Evolutionary conservation across 2,888 invertebrate genomes (phyloP), one percentile per base, ranked within the genome.

Genomic region (Andrena haemorrhoa): DNA sequence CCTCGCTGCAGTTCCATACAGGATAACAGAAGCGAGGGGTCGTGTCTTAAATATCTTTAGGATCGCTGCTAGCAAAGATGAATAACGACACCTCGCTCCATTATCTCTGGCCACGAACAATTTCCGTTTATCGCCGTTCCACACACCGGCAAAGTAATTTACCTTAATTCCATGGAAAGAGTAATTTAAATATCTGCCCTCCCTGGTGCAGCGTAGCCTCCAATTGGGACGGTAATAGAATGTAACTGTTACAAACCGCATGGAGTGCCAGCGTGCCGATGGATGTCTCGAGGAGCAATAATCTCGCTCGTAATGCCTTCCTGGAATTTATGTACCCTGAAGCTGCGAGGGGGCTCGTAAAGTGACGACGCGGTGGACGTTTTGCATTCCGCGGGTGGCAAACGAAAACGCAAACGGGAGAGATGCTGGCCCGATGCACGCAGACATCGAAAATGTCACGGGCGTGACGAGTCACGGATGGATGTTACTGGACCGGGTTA

Each of bases 401-500:
- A 65, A 41, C 58, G 69, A 60, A 47, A 61, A 53, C 53, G 47
- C 20, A 63, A 70, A 53, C 75, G 74, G 33, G 35, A 58, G 56
- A 41, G 60, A 66, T 66, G 31, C 72, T 71, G 56, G 23, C 33
- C 31, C 20, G 16, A 64, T 73, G n/a, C n/a, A 61, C 60, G 64
- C 68, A 63, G 70, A 77, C 56, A 75, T 63, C 82, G 89, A 88
- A 89, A 89, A 90, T 89, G 89, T 90, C 89, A 88, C 89, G 88
- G 89, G 90, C 86, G 90, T 89, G 91, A 91, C 88, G 85, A 66
- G 23, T 75, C 75, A 86, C 89, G 89, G 90, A 92, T 92, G 90
- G 92, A 93, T 93, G 93, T 93, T 91, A 93, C 93, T 93, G 93
- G 92, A 93, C 91, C 92, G 93, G 92, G 93, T 93, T 92, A 93